These are phyloP conservation scores for Micoletzkya japonica DNA, from an alignment of 2,888 invertebrate species.

Conservation along the genomic window DNA sequence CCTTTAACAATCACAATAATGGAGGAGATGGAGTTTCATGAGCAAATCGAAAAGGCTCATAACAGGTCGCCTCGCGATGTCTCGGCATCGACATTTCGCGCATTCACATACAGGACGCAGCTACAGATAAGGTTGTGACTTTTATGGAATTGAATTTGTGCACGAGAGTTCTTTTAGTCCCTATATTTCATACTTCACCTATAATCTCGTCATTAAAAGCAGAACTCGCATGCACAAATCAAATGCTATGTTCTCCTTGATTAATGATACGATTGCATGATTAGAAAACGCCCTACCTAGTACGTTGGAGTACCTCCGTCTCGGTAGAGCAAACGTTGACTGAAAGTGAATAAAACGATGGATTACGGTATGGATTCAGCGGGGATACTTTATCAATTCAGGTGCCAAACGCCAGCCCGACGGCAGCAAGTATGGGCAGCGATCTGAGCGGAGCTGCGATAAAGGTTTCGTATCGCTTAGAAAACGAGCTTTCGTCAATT, in stretches of 20 bases:
- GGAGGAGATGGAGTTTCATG: too few species aligned
- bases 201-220: not conserved
- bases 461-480: conserved; percentile 31
- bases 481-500: not conserved
- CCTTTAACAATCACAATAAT: too few species aligned
- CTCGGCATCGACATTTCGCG: conserved; percentile 50
- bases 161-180: too few species aligned
- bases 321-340: too few species aligned
- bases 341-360: not conserved
- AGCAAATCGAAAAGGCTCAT: not conserved
- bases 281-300: too few species aligned
- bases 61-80: conserved; percentile 70
- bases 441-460: conserved; percentile 91
- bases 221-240: too few species aligned
- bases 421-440: conserved; percentile 84
- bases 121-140: conserved; percentile 77
- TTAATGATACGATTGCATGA: too few species aligned
- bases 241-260: too few species aligned
- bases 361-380: not conserved
- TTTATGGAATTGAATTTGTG: not conserved
- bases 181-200: too few species aligned
- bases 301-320: too few species aligned
- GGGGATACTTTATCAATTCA: not conserved
- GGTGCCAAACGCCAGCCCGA: conserved; percentile 84
- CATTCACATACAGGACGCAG: conserved; percentile 74